These are phyloP conservation scores for Polyommatus iphigenia DNA, from an alignment of 2,888 invertebrate species.

Conservation along the genomic window DNA sequence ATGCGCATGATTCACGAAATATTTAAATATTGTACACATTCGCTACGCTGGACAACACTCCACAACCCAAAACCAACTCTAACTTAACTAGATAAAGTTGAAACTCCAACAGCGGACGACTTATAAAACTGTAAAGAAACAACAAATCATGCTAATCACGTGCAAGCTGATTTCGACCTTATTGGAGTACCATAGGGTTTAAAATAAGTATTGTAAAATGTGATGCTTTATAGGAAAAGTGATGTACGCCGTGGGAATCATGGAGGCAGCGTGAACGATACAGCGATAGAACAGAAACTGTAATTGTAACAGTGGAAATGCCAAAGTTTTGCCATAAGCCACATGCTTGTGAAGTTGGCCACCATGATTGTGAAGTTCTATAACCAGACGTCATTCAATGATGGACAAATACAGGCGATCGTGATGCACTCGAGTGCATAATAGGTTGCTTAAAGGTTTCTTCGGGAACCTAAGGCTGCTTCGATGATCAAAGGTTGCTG, in stretches of 20 bases:
- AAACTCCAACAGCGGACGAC: conserved; percentile 15
- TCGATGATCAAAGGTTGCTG: no score
- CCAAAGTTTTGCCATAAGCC: neutral
- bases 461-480: no score
- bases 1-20: conserved; percentile 71
- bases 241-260: conserved; percentile 72
- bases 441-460: no score
- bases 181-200: conserved; percentile 42
- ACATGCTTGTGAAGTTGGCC: neutral
- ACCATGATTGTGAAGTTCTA: no score
- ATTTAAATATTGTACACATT: conserved; percentile 65
- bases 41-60: conserved; percentile 48
- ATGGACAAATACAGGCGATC: no score
- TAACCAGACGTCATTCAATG: no score
- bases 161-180: conserved; percentile 42
- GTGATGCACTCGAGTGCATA: no score
- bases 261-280: conserved; percentile 67
- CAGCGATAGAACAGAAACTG: conserved; percentile 54
- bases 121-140: conserved; percentile 51
- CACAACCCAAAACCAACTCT: conserved; percentile 41
- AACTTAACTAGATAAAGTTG: conserved; percentile 32
- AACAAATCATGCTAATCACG: conserved; percentile 52
- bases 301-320: neutral
- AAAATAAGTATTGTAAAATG: conserved; percentile 45
- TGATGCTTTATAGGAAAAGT: conserved; percentile 55